Evolutionary conservation across 1,140 invertebrate genomes (phyloP).

Genomic region (Chelonus insularis): DNA sequence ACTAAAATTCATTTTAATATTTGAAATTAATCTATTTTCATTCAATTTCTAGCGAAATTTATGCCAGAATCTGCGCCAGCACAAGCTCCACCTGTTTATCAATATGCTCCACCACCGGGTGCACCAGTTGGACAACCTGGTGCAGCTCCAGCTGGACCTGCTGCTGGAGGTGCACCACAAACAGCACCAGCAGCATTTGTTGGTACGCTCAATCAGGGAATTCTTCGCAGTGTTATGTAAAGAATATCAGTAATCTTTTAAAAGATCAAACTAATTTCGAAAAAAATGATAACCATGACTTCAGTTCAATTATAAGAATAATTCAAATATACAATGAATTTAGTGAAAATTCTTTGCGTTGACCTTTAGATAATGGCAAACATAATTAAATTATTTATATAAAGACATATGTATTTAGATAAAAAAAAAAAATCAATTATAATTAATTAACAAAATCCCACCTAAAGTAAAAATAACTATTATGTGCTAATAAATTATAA

Average conservation of each 20-base stretch:
- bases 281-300: no score
- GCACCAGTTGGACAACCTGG: constrained; percentile 38
- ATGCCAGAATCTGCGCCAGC: constrained; percentile 58
- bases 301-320: no score
- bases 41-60: constrained; percentile 61
- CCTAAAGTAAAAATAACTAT: no score
- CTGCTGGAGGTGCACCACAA: constrained; percentile 28
- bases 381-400: no score
- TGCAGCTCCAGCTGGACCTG: constrained; percentile 38
- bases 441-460: no score
- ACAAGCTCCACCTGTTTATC: constrained; percentile 50
- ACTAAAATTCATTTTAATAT: constrained; percentile 5
- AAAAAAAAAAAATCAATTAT: no score
- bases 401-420: no score
- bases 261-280: no score
- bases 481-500: no score
- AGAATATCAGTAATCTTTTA: constrained; percentile 3
- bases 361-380: no score
- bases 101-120: constrained; percentile 49
- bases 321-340: no score
- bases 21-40: constrained; percentile 53
- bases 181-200: constrained; percentile 37
- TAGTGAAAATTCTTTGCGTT: no score
- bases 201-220: constrained; percentile 29
- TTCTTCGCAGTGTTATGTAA: constrained; percentile 39